Evolutionary conservation across 2,888 invertebrate genomes (phyloP).

Genomic region (Cephus pygmeus): DNA sequence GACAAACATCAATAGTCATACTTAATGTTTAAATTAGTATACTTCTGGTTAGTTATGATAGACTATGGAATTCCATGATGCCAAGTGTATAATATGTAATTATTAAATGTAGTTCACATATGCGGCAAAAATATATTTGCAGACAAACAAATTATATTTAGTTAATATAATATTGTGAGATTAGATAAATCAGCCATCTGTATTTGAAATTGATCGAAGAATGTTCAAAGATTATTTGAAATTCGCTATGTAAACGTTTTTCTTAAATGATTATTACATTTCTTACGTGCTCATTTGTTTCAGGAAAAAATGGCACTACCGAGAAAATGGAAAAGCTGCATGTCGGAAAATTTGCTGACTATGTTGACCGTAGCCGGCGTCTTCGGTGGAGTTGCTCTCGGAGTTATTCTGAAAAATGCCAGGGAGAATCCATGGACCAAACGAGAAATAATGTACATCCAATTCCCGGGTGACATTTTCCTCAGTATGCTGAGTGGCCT

Average conservation of each 20-base stretch:
- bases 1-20: neutral
- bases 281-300: no score
- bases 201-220: neutral
- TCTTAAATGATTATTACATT: neutral
- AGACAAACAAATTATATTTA: neutral
- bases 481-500: slow-evolving; percentile 80
- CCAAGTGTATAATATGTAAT: no score
- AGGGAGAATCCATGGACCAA: slow-evolving; percentile 66
- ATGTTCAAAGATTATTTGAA: neutral
- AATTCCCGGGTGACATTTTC: slow-evolving; percentile 78
- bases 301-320: slow-evolving; percentile 41
- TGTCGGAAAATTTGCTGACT: slow-evolving; percentile 68
- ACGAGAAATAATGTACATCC: slow-evolving; percentile 76
- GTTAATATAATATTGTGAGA: neutral
- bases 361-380: slow-evolving; percentile 72
- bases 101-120: no score
- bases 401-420: slow-evolving; percentile 66
- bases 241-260: neutral
- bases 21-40: no score
- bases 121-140: no score
- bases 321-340: slow-evolving; percentile 50
- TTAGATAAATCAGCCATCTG: neutral
- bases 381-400: slow-evolving; percentile 68
- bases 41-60: no score
- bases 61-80: no score